Conservation (phyloP, 2,113 vertebrate genomes). For the Propithecus coquereli region DNA sequence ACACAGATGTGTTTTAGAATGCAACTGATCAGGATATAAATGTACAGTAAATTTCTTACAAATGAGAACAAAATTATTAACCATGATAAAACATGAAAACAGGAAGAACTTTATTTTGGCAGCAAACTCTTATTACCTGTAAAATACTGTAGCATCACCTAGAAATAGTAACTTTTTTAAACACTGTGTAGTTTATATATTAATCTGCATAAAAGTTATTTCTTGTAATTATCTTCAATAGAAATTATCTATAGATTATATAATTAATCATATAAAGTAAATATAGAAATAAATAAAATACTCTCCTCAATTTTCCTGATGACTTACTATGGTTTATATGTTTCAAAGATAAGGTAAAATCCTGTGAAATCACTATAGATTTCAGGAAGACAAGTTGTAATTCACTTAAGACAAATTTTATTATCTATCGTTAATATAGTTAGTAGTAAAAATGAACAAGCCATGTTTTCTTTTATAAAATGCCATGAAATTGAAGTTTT, state of each 20-base stretch:
- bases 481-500: conserved; percentile 18
- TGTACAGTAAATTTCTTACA: background rate
- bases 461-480: conserved; percentile 39
- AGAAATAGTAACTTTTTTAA: background rate
- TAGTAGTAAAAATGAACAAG: background rate
- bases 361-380: background rate
- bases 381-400: conserved; percentile 11
- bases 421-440: background rate
- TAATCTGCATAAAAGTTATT: conserved; percentile 9
- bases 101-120: conserved; percentile 5
- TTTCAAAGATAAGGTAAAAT: background rate
- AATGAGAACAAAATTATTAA: background rate
- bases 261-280: background rate
- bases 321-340: background rate
- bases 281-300: background rate
- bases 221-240: background rate
- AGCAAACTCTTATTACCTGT: conserved; percentile 11
- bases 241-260: conserved; percentile 6
- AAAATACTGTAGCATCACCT: background rate
- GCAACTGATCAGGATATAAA: background rate
- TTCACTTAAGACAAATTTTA: conserved; percentile 9
- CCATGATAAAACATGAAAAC: background rate
- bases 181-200: background rate
- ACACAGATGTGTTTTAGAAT: background rate
- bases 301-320: background rate